phyloP scores from a whole-genome alignment of 2,797 vertebrate genomes.

The Adelosebastes latens region DNA sequence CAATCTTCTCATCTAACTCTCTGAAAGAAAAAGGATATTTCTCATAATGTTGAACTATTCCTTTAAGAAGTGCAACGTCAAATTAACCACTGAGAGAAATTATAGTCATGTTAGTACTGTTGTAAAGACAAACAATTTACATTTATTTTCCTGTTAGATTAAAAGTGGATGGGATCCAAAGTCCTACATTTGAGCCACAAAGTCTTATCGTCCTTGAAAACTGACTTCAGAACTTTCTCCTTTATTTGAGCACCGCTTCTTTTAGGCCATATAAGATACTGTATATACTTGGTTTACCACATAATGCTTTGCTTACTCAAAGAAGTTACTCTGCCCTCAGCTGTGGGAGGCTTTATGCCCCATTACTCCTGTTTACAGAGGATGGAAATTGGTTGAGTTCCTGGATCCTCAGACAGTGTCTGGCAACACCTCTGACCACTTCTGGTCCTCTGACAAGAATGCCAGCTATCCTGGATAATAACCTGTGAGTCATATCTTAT shows the following conservation, averaged over 20 bases:
- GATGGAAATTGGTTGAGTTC: slow-evolving; percentile 41
- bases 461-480: slow-evolving; percentile 45
- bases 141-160: neutral
- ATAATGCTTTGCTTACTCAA: slow-evolving; percentile 22
- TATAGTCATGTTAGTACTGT: neutral
- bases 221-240: neutral
- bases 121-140: neutral
- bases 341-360: slow-evolving; percentile 8
- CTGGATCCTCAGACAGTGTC: slow-evolving; percentile 36
- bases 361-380: slow-evolving; percentile 42
- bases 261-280: neutral
- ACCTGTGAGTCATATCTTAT: slow-evolving; percentile 37
- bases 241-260: neutral
- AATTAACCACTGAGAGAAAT: neutral
- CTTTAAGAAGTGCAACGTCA: neutral
- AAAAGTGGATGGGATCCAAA: neutral
- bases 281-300: slow-evolving; percentile 3
- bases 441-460: slow-evolving; percentile 37
- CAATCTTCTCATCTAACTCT: neutral
- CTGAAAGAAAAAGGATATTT: neutral
- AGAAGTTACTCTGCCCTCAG: slow-evolving; percentile 19
- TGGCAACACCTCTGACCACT: slow-evolving; percentile 41
- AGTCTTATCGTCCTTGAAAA: neutral
- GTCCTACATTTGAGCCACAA: neutral
- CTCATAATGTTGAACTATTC: neutral